Conservation (phyloP, 2,888 invertebrate genomes). For the Amphipyra tragopoginis region DNA sequence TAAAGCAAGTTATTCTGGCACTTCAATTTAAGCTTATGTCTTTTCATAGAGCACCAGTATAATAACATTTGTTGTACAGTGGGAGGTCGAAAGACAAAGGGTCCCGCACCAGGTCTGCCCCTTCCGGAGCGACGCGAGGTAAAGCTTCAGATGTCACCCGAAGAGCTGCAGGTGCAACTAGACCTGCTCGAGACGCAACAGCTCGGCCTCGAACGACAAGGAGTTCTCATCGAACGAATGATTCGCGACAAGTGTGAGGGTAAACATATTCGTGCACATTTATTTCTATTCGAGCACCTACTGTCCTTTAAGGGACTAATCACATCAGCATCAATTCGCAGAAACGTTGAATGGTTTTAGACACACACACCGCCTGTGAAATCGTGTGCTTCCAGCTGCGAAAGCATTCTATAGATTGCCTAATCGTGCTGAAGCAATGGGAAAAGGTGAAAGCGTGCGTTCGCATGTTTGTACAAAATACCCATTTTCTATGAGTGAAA, state of each 20-base stretch:
- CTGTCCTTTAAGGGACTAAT: slow-evolving; percentile 2
- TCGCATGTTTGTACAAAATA: no score
- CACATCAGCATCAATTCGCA: no score
- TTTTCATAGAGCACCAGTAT: no score
- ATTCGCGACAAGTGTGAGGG: slow-evolving; percentile 95
- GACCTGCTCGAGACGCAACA: slow-evolving; percentile 95
- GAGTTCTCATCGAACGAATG: slow-evolving; percentile 96
- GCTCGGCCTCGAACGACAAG: slow-evolving; percentile 96
- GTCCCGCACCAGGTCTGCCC: slow-evolving; percentile 95
- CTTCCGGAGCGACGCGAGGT: slow-evolving; percentile 91
- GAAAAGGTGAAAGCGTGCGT: no score
- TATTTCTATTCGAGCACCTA: slow-evolving; percentile 48
- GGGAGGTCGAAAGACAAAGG: slow-evolving; percentile 94
- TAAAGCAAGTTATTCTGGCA: no score
- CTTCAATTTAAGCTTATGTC: no score
- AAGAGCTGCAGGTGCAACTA: slow-evolving; percentile 92
- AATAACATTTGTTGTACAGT: neutral
- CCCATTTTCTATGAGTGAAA: no score
- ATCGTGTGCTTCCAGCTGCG: no score
- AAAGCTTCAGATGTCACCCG: slow-evolving; percentile 90
- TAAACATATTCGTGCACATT: slow-evolving; percentile 76
- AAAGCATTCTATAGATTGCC: no score
- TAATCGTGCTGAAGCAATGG: no score
- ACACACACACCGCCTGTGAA: no score
- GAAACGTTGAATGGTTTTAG: no score